Evolutionary conservation across 2,888 invertebrate species (phyloP), one percentile per base, ranked within the genome.

Genomic region (Limnephilus auricula): DNA sequence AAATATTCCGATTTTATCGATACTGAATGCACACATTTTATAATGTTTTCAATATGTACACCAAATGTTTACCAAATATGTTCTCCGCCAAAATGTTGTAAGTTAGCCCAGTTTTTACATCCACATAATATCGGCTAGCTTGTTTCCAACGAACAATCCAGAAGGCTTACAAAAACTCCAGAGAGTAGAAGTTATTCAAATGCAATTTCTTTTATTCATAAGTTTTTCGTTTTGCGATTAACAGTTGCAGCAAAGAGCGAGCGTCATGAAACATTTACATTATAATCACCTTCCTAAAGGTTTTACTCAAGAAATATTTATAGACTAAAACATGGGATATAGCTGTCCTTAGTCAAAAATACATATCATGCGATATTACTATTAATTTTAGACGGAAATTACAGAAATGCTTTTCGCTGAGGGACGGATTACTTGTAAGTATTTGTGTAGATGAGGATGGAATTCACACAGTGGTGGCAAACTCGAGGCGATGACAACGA

Each of bases 401-500:
- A n/a, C 9, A 25, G 1, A n/a, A 65, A n/a, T 9, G 9, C 9
- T 25, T 65, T 65, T 65, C 0, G 25, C 65, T 9, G 25, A 1
- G 9, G 25, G 9, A 2, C 25, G 6, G 2, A 9, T 25, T 15
- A 15, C 32, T 32, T 30, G 2, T 32, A 31, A 80, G 31, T 18
- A 34, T 37, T 84, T 37, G n/a, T 25, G 40, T 84, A 84, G 25
- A 10, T 37, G n/a, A 84, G 25, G 37, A 34, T 37, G 18, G 84
- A 84, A 84, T 37, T 84, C n/a, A 37, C 25, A 37, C 84, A 34
- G 84, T 5, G 12, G 84, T 84, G 37, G 32, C 40, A 84, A 83
- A 84, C 25, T 84, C 25, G 84, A 83, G 78, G 90, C 83, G 87
- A 87, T 92, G 91, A 92, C 91, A 92, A 65, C 90, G 90, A 65